Evolutionary conservation across 2,888 invertebrate species (phyloP), one percentile per base, ranked within the genome.

Genomic region (Prosopocoilus inquinatus): DNA sequence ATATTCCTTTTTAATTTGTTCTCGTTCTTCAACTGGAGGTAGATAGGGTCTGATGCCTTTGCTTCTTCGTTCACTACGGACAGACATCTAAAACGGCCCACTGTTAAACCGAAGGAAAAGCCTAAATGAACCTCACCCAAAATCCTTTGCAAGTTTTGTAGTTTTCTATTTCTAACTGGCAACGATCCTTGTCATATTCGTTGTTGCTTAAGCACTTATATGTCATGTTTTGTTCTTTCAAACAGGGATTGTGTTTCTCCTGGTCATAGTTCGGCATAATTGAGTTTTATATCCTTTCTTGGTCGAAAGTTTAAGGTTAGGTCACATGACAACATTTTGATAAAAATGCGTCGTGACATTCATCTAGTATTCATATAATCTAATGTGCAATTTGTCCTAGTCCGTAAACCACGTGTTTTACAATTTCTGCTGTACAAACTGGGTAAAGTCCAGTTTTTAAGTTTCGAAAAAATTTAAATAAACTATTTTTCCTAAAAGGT

Each of bases 101-200:
- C 13, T 12, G 11, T 3, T 28, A 50, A 41, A 20, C 50, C 5
- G 9, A 60, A 52, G 53, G 43, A 61, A 49, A 50, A 50, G 16
- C 39, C 45, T 41, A 46, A 20, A 13, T 11, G 11, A 13, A 20
- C 49, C 74, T 76, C 81, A 91, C 93, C 94, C 93, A 94, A 78
- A 94, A 93, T 59, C 84, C 83, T 73, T 85, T 88, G 74, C 93
- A 94, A 2, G 80, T 83, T 59, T 85, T 89, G 70, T 91, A 92
- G 74, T 94, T 94, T 35, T 82, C 82, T 70, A 91, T 91, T 71
- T 85, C 84, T 0, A 75, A 54, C 66, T 78, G 75, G 69, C 94
- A 94, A 68, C 83, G 83, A 0, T 82, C 81, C 49, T 82, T 81
- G 61, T 88, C 82, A 67, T 82, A 89, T 64, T 84, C 82, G 70